These are phyloP conservation scores for Dicentrarchus labrax DNA, from an alignment of 2,113 vertebrate genomes.

Conservation along the genomic window DNA sequence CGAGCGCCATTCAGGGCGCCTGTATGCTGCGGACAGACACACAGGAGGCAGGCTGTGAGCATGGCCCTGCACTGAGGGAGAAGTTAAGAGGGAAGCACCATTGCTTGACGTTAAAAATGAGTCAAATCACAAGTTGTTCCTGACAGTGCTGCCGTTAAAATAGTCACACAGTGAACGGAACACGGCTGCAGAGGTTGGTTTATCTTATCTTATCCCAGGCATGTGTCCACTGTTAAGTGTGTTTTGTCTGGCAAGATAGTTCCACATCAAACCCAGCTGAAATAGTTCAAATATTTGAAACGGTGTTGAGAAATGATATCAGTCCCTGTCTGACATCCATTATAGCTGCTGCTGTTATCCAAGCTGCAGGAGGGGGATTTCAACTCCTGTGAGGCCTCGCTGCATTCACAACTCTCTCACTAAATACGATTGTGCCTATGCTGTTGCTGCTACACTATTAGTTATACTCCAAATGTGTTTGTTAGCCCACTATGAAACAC, in stretches of 20 bases:
- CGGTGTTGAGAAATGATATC: conserved; percentile 56
- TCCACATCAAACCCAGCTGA: conserved; percentile 46
- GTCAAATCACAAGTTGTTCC: not conserved
- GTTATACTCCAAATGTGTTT: conserved; percentile 11
- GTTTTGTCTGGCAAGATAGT: conserved; percentile 50
- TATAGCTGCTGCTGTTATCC: conserved; percentile 19
- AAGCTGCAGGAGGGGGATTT: conserved; percentile 7
- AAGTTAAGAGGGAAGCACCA: not conserved
- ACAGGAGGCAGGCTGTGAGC: not conserved
- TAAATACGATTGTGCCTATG: not conserved
- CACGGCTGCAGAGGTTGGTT: not conserved
- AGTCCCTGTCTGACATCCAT: conserved; percentile 40
- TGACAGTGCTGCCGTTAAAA: conserved; percentile 7
- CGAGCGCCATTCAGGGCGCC: conserved; percentile 36
- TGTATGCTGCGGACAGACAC: not conserved
- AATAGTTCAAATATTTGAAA: conserved; percentile 67
- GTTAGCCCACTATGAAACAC: not conserved
- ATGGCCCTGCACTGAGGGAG: not conserved
- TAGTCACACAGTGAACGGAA: not conserved
- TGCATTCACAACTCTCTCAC: not conserved
- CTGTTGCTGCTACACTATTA: not conserved
- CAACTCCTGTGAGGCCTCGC: conserved; percentile 23
- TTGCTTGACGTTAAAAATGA: not conserved
- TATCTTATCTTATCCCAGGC: conserved; percentile 56
- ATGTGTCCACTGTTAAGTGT: conserved; percentile 57